Percentiles rank a stretch among this genome's conserved stretches.
phyloP scores from a whole-genome alignment of 2,888 invertebrate species.

The Nemotelus pantherinus region DNA sequence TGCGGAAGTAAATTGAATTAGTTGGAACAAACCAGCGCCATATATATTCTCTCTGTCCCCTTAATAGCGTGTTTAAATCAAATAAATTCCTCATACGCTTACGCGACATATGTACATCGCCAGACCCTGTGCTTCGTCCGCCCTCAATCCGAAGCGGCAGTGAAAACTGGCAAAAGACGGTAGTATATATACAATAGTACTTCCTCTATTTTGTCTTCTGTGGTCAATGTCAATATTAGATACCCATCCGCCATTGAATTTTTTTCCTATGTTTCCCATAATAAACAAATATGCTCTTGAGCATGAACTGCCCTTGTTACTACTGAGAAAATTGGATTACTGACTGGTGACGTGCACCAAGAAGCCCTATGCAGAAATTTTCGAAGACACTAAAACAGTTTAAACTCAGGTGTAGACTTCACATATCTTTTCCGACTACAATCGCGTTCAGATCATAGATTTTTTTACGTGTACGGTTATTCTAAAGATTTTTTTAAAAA shows the following conservation, averaged over 20 bases:
- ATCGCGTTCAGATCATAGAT: conserved; percentile 48
- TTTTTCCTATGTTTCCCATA: conserved; percentile 43
- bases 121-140: neutral
- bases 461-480: neutral
- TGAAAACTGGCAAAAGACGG: neutral
- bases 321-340: conserved; percentile 62
- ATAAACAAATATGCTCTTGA: conserved; percentile 25
- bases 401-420: conserved; percentile 49
- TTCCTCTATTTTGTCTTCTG: neutral
- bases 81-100: conserved; percentile 34
- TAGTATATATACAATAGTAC: neutral
- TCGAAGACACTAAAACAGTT: conserved; percentile 52
- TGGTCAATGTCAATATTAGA: conserved; percentile 42
- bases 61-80: conserved; percentile 20
- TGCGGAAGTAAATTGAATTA: conserved; percentile 16
- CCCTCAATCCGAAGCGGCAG: neutral
- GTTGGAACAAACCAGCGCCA: conserved; percentile 1
- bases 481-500: too few relatives aligned
- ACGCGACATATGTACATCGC: neutral
- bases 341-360: conserved; percentile 52
- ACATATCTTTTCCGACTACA: conserved; percentile 52
- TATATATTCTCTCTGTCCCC: neutral
- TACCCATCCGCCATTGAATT: conserved; percentile 25
- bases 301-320: conserved; percentile 42
- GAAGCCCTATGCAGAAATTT: conserved; percentile 53